Conservation (phyloP, 2,888 invertebrate species). For the Trachelus tabidus region DNA sequence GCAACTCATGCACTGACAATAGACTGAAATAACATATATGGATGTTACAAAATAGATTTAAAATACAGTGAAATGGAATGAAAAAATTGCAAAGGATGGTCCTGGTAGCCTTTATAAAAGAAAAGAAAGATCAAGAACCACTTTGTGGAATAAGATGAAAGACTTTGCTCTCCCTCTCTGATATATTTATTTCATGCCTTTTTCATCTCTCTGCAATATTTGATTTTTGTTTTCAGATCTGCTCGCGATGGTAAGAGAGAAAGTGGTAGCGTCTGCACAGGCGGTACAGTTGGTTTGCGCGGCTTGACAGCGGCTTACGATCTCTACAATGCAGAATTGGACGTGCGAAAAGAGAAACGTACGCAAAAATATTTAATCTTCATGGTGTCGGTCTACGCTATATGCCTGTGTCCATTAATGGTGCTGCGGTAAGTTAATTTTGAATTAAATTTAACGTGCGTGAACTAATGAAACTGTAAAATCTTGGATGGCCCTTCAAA, state of each 20-base stretch:
- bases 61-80: too few species aligned
- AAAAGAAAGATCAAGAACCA: too few species aligned
- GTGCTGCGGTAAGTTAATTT: conserved; percentile 59
- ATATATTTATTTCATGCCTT: not conserved
- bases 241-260: conserved; percentile 34
- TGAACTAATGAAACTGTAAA: too few species aligned
- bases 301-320: conserved; percentile 63
- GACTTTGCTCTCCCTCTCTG: not conserved
- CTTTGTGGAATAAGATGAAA: not conserved
- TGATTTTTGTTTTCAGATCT: conserved; percentile 25
- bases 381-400: conserved; percentile 75
- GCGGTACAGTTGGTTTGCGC: conserved; percentile 29
- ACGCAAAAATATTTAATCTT: conserved; percentile 76
- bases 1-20: too few species aligned
- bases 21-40: too few species aligned
- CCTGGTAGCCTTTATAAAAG: too few species aligned
- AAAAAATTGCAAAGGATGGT: too few species aligned
- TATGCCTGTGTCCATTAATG: conserved; percentile 77
- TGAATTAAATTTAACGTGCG: too few species aligned
- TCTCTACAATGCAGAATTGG: conserved; percentile 70
- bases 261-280: conserved; percentile 23
- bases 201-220: not conserved
- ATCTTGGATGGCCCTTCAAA: too few species aligned
- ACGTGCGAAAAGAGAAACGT: conserved; percentile 73
- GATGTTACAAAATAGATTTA: too few species aligned